Evolutionary conservation across 2,888 invertebrate species (phyloP), one percentile per base, ranked within the genome.

Genomic region (Napeogenes inachia): DNA sequence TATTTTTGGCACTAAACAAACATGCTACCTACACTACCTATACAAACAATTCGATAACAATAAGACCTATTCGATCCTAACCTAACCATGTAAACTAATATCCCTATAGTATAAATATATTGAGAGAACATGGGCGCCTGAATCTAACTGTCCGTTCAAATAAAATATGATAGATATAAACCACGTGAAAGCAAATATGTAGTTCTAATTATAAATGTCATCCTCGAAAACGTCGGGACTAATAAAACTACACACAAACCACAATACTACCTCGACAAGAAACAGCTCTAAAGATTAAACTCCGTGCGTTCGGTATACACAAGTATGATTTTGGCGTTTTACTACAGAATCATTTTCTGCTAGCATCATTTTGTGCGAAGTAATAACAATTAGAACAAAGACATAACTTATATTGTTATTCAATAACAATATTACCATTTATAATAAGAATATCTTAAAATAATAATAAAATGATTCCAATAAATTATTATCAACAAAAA

Each of bases 311-410:
- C 13, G 13, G 47, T 47, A 53, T 58, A 73, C 74, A 72, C 75
- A 73, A 71, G 69, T 60, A 74, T 75, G 73, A 75, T 77, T 77
- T 74, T 74, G 64, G 72, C 74, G 71, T 35, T 35, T 5, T 35
- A 35, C 72, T 67, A 71, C 75, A 73, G 75, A 73, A 73, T 74
- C 72, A 73, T 75, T 78, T 75, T 74, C 73, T 69, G 71, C 70
- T 64, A 60, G 70, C 72, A 72, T 78, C 69, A 72, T 73, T 69
- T 62, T 13, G 67, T 65, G 70, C 71, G 71, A 74, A 73, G 69
- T 68, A 70, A 54, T 57, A 45, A 50, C 58, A 58, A 58, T 62
- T 56, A 12, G 54, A 54, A 46, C 54, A 57, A 54, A 54, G 54
- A 30, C 8, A 30, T 30, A 30, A 50, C 30, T 50, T 50, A 6